These are phyloP conservation scores for Plebejus melissa DNA, from an alignment of 2,888 invertebrate species.

Conservation along the genomic window DNA sequence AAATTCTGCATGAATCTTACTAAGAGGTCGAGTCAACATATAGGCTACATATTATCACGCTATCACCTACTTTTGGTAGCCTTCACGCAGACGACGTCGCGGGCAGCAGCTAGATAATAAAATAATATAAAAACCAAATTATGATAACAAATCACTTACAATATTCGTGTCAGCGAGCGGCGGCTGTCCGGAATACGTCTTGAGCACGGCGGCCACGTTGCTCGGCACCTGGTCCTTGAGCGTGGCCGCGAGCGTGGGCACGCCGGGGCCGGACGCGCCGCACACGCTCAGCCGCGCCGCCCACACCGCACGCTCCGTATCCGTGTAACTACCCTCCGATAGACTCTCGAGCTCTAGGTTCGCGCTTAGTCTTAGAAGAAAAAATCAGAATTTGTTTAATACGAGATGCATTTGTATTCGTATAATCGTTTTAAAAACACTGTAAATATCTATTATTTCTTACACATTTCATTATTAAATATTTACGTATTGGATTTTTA, in stretches of 20 bases:
- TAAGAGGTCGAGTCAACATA: too few species aligned
- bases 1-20: too few species aligned
- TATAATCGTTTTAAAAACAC: too few species aligned
- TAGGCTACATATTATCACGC: too few species aligned
- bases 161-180: constrained; percentile 53
- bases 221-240: constrained; percentile 60
- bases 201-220: constrained; percentile 55
- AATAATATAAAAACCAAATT: not conserved
- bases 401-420: too few species aligned
- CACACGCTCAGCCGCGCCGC: constrained; percentile 57
- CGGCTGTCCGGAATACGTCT: constrained; percentile 55
- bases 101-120: too few species aligned
- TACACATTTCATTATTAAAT: too few species aligned
- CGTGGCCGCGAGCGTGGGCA: constrained; percentile 62
- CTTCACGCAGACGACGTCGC: too few species aligned
- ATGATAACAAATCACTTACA: constrained; percentile 39
- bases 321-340: constrained; percentile 47
- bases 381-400: not conserved
- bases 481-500: too few species aligned
- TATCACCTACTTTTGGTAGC: too few species aligned
- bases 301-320: constrained; percentile 54
- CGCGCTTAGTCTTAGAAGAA: constrained; percentile 52
- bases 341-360: constrained; percentile 56
- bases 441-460: too few species aligned
- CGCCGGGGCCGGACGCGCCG: constrained; percentile 48